Conservation (phyloP, 2,888 invertebrate species). For the Tipula lateralis region DNA sequence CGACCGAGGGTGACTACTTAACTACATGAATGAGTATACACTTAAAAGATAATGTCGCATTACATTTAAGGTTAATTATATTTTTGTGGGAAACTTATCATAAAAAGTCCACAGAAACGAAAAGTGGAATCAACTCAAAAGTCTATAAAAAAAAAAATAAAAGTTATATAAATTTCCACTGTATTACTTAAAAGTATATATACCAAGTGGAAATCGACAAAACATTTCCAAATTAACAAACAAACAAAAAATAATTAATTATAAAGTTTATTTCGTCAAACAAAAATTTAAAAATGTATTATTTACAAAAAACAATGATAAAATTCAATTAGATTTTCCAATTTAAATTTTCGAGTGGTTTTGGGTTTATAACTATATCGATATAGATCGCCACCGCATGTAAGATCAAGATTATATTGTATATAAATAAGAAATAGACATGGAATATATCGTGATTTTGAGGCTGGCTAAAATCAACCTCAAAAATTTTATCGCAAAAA, state of each 20-base stretch:
- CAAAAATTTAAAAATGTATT: background rate
- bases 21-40: background rate
- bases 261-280: constrained; percentile 4
- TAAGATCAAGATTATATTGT: background rate
- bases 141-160: background rate
- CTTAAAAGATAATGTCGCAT: background rate
- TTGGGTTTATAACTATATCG: background rate
- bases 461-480: background rate
- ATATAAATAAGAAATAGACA: background rate
- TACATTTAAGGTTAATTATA: background rate
- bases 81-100: background rate
- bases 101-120: background rate
- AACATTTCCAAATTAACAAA: constrained; percentile 3
- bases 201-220: background rate
- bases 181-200: background rate
- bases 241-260: background rate
- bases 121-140: background rate
- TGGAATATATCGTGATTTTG: background rate
- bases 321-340: background rate
- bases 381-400: background rate
- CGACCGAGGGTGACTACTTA: background rate
- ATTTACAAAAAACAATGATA: background rate
- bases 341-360: background rate
- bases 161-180: background rate
- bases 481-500: background rate